These are phyloP conservation scores for Scaeva pyrastri DNA, from an alignment of 2,888 invertebrate genomes.

Conservation along the genomic window DNA sequence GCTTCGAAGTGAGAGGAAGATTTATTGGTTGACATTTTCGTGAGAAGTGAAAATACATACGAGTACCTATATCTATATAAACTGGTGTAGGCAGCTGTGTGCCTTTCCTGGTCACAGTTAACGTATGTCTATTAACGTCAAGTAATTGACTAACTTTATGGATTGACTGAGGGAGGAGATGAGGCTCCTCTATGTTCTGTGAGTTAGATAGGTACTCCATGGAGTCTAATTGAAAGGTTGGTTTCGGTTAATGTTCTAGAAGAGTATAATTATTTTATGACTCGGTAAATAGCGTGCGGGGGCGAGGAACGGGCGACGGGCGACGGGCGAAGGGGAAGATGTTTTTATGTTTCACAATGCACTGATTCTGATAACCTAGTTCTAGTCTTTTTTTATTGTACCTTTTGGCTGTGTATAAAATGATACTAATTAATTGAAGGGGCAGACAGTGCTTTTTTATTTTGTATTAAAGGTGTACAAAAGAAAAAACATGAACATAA, in stretches of 20 bases:
- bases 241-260: background rate
- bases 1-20: conserved; percentile 45
- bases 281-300: conserved; percentile 28
- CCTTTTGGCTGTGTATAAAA: too few relatives aligned
- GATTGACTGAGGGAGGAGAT: background rate
- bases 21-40: conserved; percentile 32
- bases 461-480: too few relatives aligned
- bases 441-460: too few relatives aligned
- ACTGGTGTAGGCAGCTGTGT: background rate
- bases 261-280: conserved; percentile 31
- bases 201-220: background rate
- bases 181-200: too few relatives aligned
- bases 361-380: conserved; percentile 26
- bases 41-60: conserved; percentile 63
- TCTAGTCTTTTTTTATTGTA: background rate
- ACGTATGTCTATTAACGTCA: background rate
- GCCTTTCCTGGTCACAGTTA: conserved; percentile 28
- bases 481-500: too few relatives aligned
- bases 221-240: conserved; percentile 43
- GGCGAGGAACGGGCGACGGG: background rate
- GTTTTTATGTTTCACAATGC: background rate
- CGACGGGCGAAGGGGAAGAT: background rate
- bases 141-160: conserved; percentile 31
- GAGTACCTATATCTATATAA: too few relatives aligned
- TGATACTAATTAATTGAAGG: background rate